phyloP scores from a whole-genome alignment of 2,797 vertebrate species.

The Orientallactaga sibirica region DNA sequence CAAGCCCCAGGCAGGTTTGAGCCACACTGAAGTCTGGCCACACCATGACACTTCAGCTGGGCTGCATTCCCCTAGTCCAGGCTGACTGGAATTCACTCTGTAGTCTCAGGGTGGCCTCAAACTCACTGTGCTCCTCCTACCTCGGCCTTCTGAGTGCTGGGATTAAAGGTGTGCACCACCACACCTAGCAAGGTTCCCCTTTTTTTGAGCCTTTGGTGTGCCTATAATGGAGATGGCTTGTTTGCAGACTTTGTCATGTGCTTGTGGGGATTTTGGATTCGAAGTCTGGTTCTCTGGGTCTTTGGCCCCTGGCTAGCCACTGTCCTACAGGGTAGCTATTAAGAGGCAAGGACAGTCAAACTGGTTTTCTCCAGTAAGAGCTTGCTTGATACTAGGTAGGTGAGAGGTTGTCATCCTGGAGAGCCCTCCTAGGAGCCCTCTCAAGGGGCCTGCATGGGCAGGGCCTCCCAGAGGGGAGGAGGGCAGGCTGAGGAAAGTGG shows the following conservation, averaged over 20 bases:
- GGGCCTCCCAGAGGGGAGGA: constrained; percentile 1
- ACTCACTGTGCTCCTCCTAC: too few relatives aligned
- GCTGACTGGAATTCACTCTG: too few relatives aligned
- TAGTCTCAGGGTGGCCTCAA: too few relatives aligned
- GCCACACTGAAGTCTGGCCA: neutral
- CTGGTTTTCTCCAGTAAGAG: constrained; percentile 54
- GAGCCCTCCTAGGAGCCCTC: constrained; percentile 24
- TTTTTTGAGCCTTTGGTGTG: neutral
- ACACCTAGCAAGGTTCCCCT: neutral
- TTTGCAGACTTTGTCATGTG: neutral
- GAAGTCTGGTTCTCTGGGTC: neutral
- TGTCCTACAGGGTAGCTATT: constrained; percentile 15
- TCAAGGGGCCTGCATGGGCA: neutral
- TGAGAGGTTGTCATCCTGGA: neutral
- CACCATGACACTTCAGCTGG: too few relatives aligned
- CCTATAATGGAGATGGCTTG: neutral
- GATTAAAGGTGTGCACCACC: too few relatives aligned
- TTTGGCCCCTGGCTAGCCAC: neutral
- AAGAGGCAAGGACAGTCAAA: neutral
- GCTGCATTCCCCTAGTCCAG: too few relatives aligned
- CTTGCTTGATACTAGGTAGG: neutral
- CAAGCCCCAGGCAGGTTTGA: neutral
- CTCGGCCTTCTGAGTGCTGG: too few relatives aligned
- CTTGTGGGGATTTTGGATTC: constrained; percentile 25
- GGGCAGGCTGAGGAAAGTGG: neutral